A percentile compares a stretch with the other conserved stretches of the same genome.
Conservation (phyloP, 2,113 vertebrate species). For the Embiotoca jacksoni region DNA sequence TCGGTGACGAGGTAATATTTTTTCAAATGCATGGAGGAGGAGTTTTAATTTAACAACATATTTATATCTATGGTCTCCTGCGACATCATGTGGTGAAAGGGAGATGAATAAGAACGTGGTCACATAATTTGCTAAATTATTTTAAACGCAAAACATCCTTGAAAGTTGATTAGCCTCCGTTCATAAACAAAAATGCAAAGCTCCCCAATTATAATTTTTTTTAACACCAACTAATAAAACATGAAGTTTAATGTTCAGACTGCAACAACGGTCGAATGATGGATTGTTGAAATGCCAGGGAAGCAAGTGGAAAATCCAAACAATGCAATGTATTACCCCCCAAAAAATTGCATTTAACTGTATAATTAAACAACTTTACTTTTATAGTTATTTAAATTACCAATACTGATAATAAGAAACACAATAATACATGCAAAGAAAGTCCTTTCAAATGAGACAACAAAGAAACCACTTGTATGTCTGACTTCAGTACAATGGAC, state of each 20-base stretch:
- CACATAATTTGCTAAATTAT: not conserved
- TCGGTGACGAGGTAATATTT: not conserved
- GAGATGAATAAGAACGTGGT: not conserved
- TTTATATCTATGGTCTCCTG: slow-evolving; percentile 23
- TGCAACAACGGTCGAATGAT: fast-evolving
- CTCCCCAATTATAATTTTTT: not conserved
- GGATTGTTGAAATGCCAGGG: not conserved
- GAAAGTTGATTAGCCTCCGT: too few species aligned
- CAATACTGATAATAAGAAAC: not conserved
- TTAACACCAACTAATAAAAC: not conserved
- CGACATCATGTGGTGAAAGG: slow-evolving; percentile 47
- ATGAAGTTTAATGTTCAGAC: too few species aligned
- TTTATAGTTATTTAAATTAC: not conserved
- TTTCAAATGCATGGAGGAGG: slow-evolving; percentile 13
- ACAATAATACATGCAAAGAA: not conserved
- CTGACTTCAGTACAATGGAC: not conserved
- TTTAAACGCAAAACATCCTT: not conserved
- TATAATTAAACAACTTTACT: not conserved
- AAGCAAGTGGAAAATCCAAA: not conserved
- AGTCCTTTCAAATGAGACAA: not conserved
- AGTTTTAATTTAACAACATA: not conserved
- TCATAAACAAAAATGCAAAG: too few species aligned
- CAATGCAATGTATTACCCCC: not conserved
- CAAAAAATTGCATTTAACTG: not conserved
- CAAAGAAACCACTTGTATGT: not conserved